Evolutionary conservation across 1,140 invertebrate species (phyloP), one percentile per base, ranked within the genome.

Genomic region (Drosophila trapezifrons): DNA sequence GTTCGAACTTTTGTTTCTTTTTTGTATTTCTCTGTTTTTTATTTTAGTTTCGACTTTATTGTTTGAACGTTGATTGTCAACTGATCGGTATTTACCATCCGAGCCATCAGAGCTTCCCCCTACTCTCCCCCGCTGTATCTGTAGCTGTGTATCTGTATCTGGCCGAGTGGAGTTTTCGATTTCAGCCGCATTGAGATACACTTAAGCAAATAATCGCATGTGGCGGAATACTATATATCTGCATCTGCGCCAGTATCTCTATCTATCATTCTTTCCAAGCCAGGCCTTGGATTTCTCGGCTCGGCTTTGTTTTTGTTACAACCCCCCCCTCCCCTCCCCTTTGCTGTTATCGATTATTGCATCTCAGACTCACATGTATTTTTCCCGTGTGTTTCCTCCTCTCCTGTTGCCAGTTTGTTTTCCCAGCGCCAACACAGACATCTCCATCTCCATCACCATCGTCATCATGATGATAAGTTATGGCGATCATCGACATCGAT

Each of bases 1-100:
- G 70, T 58, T 60, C 29, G 46, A 79, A 71, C 58, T 75, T 71
- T 69, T 66, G 18, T 27, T 37, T 25, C n/a, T 32, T 75, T 75
- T 66, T 63, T 65, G 29, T 38, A 29, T 20, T 27, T 29, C 7
- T 65, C 22, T 58, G 22, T 49, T 46, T 17, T 65, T 13, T 17
- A 42, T 15, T 32, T 63, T 25, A 32, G 42, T 75, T 77, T 84
- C 59, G 82, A 72, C 37, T 57, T 81, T 78, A 72, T 82, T 86
- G 76, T 87, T 86, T 86, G 84, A 76, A 86, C 76, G 76, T 76
- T 86, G 83, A 86, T 86, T 86, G 82, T 86, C 71, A 87, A 86
- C 83, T 86, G 83, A 87, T 86, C 83, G 67, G 79, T 76, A 72
- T 85, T 86, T 86, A 65, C 75, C 43, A 52, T 52, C 35, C 17